Evolutionary conservation across 2,113 vertebrate genomes (phyloP), one percentile per base, ranked within the genome.

Genomic region (Phalacrocorax pelagicus): DNA sequence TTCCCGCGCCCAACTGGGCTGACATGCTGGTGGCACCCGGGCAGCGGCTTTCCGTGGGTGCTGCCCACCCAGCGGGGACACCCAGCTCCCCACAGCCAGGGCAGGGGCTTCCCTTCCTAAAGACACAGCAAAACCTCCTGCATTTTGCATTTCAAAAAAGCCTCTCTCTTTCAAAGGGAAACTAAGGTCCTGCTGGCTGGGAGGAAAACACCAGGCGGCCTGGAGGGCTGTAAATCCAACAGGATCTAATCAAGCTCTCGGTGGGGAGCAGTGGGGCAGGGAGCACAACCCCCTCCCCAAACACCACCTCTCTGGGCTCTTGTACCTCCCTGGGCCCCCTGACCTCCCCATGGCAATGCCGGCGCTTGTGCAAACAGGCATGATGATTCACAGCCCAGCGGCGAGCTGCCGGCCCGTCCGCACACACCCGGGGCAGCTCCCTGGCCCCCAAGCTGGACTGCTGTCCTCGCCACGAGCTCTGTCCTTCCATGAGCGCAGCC

Each of bases 121-220:
- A 51, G 34, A 20, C 2, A 17, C 81, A 49, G 78, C 61, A 72
- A 62, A 85, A 47, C 44, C 61, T 73, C 71, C 62, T 13, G 16
- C 49, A 5, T 88, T 97, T 88, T 88, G 88, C 96, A 95, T 95
- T 96, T 96, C 91, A 95, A 94, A 96, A 90, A 91, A 12, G 3
- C 57, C 42, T 63, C 20, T 55, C 49, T 36, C 90, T 65, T 95
- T 92, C 92, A 94, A 90, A 91, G 78, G 78, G 81, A 92, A 94
- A 70, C 9, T 26, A 67, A 26, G 47, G 69, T 81, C 71, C 84
- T 0, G 5, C 54, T 26, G 58, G 46, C 77, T 14, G 77, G 26
- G 40, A 90, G 66, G 74, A 55, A 62, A 94, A 63, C 90, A 29
- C 42, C 54, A 32, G 73, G 83, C 36, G 6, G 73, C 44, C n/a